Evolutionary conservation across 2,113 vertebrate genomes (phyloP).

Genomic region (Chelonoidis abingdonii): DNA sequence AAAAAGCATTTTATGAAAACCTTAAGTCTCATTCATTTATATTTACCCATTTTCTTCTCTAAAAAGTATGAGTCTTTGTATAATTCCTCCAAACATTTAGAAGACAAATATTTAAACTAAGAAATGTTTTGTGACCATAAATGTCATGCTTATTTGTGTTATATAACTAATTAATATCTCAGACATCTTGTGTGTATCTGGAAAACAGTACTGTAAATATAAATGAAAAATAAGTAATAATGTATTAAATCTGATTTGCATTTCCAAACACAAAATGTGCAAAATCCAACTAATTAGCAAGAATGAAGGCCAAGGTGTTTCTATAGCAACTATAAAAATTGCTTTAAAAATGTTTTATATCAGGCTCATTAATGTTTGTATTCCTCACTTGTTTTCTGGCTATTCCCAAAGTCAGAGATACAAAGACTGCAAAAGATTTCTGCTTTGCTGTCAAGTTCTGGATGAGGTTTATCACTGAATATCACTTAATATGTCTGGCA

Average conservation of each 20-base stretch:
- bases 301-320: slow-evolving; percentile 90
- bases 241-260: slow-evolving; percentile 95
- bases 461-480: slow-evolving; percentile 52
- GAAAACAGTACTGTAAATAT: slow-evolving; percentile 86
- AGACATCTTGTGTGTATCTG: slow-evolving; percentile 84
- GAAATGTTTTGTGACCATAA: slow-evolving; percentile 85
- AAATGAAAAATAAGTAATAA: slow-evolving; percentile 88
- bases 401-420: slow-evolving; percentile 74
- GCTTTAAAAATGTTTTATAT: slow-evolving; percentile 82
- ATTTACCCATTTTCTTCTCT: slow-evolving; percentile 74
- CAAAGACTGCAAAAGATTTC: slow-evolving; percentile 64
- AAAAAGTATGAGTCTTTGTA: slow-evolving; percentile 77
- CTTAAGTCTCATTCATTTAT: slow-evolving; percentile 66
- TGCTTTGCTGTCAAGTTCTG: slow-evolving; percentile 72
- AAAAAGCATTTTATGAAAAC: slow-evolving; percentile 69
- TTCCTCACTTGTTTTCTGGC: slow-evolving; percentile 74
- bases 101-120: slow-evolving; percentile 73
- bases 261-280: slow-evolving; percentile 93
- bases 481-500: slow-evolving; percentile 13
- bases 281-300: slow-evolving; percentile 88
- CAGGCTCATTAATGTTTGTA: slow-evolving; percentile 80
- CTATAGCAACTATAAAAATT: slow-evolving; percentile 88
- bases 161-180: slow-evolving; percentile 92
- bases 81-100: slow-evolving; percentile 78
- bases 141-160: slow-evolving; percentile 86